Evolutionary conservation across 2,888 invertebrate genomes (phyloP), one percentile per base, ranked within the genome.

Genomic region (Scaptomyza caliginosa): DNA sequence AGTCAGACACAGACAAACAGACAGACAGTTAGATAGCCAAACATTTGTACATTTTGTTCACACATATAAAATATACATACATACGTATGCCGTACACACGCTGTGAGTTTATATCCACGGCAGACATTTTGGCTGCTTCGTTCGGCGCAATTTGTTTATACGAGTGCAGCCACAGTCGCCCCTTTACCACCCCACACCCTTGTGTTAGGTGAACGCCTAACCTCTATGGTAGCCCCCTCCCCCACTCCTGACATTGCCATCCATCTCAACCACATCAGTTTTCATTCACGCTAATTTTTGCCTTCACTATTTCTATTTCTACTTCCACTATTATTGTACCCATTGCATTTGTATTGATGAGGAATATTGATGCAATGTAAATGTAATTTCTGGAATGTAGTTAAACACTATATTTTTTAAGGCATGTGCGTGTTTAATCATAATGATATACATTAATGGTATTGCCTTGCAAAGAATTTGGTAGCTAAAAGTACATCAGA

Each of bases 41-140:
- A 77, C 83, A 82, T 88, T 84, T 81, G 67, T 87, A 69, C 67
- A 87, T 72, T 68, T 82, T 63, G 66, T 75, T 84, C 76, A 81
- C 77, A 86, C 88, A 77, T 73, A 60, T 28, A 42, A 34, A 58
- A 52, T 36, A 42, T 45, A 40, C 8, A 23, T 23, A 54, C 36
- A 49, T 52, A 42, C 40, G 3, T 10, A 52, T 34, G 49, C 58
- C 58, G 30, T 40, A 51, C 36, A 70, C 63, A 67, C 11, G 54
- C 40, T 51, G 59, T 46, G 38, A 45, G 38, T 59, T 59, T 75
- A 84, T 77, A 59, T 75, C 63, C 67, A 65, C 11, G 59, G 75
- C 74, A 63, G 84, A 69, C 72, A 71, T 78, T 84, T 70, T 73
- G 79, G 67, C 78, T 77, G 67, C 67, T 68, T 58, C 63, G 58